These are phyloP conservation scores for Eunapius fragilis DNA, from an alignment of 37 sponge, comb jelly and placozoan species.

Conservation along the genomic window DNA sequence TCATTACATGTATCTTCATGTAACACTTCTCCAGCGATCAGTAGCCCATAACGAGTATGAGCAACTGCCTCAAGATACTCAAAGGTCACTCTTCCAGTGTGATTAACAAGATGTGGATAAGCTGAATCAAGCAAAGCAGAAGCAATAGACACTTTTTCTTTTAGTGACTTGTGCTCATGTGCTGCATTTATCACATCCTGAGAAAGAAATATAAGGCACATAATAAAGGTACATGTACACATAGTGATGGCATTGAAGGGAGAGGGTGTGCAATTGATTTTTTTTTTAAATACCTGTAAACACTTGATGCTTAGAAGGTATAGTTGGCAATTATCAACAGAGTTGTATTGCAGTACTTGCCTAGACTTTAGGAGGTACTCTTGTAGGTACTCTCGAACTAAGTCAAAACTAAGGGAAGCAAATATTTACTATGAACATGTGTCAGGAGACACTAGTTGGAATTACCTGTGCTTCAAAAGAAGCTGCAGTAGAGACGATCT, in stretches of 20 bases:
- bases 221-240: no score
- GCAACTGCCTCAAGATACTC: neutral
- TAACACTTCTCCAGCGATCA: neutral
- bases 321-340: constrained; percentile 15
- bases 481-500: constrained; percentile 70
- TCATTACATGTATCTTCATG: neutral
- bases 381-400: constrained; percentile 36
- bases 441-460: neutral
- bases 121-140: neutral
- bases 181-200: neutral
- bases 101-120: neutral
- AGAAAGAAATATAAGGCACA: neutral
- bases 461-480: constrained; percentile 53
- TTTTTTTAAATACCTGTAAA: constrained; percentile 33
- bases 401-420: constrained; percentile 5
- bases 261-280: no score
- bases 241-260: no score
- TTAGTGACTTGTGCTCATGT: neutral
- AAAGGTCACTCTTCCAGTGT: neutral
- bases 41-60: neutral
- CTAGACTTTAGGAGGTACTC: constrained; percentile 38
- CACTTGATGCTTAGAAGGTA: constrained; percentile 50
- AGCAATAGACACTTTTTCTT: neutral
- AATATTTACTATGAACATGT: no score
- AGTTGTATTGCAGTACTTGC: neutral